Percentiles rank a stretch among this genome's conserved stretches.
phyloP scores from a whole-genome alignment of 1,140 invertebrate genomes.

The Lepidurus apus region DNA sequence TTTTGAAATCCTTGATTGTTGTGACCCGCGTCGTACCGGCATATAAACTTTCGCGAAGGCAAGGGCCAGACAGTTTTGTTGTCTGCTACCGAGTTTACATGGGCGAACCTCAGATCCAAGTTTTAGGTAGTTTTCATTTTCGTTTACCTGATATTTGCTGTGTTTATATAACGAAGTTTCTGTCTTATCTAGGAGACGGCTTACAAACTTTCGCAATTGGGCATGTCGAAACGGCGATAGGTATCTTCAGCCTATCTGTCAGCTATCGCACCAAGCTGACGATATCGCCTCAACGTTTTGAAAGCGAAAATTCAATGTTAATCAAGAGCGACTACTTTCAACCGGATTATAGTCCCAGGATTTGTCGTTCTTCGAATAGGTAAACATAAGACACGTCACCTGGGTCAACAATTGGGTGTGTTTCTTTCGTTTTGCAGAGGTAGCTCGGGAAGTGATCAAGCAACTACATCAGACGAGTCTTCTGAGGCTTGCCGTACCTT shows the following conservation, averaged over 20 bases:
- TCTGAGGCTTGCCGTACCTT: conserved; percentile 29
- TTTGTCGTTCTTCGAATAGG: conserved; percentile 28
- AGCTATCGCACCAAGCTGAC: conserved; percentile 83
- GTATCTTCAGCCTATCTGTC: conserved; percentile 69
- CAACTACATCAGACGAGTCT: conserved; percentile 31
- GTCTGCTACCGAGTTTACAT: conserved; percentile 87
- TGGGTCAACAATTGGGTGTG: not conserved
- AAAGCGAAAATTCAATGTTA: conserved; percentile 64
- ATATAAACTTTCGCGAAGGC: conserved; percentile 79
- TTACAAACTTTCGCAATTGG: conserved; percentile 73
- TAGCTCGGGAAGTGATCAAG: conserved; percentile 31
- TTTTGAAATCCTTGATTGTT: conserved; percentile 82
- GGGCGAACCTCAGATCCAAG: conserved; percentile 70
- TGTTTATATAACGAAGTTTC: conserved; percentile 38
- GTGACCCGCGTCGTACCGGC: conserved; percentile 84
- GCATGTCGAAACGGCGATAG: conserved; percentile 72
- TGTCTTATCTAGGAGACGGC: conserved; percentile 52
- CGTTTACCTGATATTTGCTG: not conserved
- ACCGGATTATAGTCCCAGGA: conserved; percentile 64
- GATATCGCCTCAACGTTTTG: conserved; percentile 68
- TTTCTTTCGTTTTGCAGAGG: conserved; percentile 8
- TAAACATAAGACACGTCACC: conserved; percentile 15
- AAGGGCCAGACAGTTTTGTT: conserved; percentile 73
- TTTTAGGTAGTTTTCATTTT: conserved; percentile 55
- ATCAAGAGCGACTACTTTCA: conserved; percentile 87